A percentile compares a stretch with the other conserved stretches of the same genome.
phyloP scores from a whole-genome alignment of 2,113 vertebrate genomes.

The Myocastor coypus region DNA sequence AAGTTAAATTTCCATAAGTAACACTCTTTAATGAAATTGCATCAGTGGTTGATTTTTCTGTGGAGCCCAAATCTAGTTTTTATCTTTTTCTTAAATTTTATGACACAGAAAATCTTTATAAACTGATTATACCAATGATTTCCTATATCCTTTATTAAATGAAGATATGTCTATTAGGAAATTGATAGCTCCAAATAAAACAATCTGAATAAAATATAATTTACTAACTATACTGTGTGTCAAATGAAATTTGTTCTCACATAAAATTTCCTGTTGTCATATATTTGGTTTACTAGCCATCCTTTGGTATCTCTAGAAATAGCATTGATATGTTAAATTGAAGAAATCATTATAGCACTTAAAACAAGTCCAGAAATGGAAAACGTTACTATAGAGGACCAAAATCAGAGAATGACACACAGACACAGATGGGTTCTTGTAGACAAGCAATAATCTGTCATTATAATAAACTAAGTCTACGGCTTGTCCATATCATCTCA shows the following conservation, averaged over 20 bases:
- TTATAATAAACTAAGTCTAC: not conserved
- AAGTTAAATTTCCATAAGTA: conserved; percentile 30
- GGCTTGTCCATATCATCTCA: not conserved
- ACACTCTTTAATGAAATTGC: not conserved
- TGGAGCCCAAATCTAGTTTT: not conserved
- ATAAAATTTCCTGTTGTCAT: conserved; percentile 27
- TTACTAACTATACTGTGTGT: not conserved
- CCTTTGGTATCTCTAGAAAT: conserved; percentile 25
- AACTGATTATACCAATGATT: conserved; percentile 1
- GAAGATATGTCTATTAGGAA: conserved; percentile 28
- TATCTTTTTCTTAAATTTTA: conserved; percentile 20
- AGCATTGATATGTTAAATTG: not conserved
- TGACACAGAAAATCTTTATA: not conserved
- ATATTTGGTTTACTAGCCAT: conserved; percentile 6
- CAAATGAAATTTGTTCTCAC: not conserved
- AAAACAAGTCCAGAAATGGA: not conserved
- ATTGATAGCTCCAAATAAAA: not conserved
- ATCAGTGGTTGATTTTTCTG: not conserved
- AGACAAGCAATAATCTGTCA: not conserved
- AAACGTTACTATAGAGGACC: not conserved
- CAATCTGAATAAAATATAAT: not conserved
- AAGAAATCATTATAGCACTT: not conserved
- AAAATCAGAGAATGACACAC: not conserved
- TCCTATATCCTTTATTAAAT: not conserved
- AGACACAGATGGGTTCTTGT: not conserved